phyloP scores from a whole-genome alignment of 2,113 vertebrate genomes.

The Plecotus auritus region DNA sequence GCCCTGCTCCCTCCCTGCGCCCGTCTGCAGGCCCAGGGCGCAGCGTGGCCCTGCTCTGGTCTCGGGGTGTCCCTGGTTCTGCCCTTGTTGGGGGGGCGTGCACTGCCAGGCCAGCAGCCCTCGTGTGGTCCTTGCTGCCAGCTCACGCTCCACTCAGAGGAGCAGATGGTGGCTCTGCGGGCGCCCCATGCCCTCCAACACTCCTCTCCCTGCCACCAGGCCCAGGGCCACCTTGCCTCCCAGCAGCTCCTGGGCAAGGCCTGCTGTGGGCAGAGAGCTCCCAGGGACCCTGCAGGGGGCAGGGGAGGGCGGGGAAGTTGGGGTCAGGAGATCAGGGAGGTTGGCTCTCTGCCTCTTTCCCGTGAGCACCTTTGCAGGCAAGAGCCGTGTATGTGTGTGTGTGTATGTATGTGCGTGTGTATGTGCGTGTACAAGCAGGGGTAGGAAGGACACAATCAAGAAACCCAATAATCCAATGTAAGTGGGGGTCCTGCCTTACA shows the following conservation, averaged over 20 bases:
- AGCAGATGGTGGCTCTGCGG: neutral
- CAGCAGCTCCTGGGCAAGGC: neutral
- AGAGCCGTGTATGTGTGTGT: neutral
- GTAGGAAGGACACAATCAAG: accelerated
- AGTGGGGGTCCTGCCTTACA: neutral
- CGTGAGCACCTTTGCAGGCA: too few species aligned
- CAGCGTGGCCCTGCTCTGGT: neutral
- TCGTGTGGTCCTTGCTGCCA: neutral
- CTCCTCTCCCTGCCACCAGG: accelerated
- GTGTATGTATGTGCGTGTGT: neutral
- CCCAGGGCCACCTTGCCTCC: neutral
- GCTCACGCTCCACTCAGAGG: neutral
- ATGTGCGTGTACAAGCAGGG: neutral
- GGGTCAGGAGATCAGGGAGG: neutral
- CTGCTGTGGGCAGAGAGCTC: neutral
- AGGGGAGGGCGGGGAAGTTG: accelerated
- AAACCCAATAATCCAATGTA: neutral
- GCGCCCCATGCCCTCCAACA: neutral
- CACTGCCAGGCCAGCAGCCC: neutral
- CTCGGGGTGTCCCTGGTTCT: neutral
- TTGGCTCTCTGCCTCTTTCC: neutral
- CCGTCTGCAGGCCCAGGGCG: neutral
- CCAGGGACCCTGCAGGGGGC: neutral
- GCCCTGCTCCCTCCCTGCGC: neutral
- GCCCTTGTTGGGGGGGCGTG: neutral